Conservation (phyloP, 1,140 invertebrate genomes). For the Dendroctonus ponderosae region DNA sequence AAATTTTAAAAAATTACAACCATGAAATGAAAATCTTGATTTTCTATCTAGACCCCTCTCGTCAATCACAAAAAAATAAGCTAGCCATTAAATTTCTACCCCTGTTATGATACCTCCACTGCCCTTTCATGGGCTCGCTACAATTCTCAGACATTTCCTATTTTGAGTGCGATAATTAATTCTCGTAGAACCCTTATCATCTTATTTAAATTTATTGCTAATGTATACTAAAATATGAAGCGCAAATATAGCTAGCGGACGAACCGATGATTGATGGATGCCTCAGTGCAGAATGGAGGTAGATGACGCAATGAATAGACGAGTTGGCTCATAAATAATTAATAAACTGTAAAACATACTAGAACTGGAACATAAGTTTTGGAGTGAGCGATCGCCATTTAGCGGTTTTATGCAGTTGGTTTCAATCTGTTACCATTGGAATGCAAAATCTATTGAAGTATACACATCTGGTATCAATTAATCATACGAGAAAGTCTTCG, state of each 20-base stretch:
- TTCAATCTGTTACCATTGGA: no score
- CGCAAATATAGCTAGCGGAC: slow-evolving; percentile 17
- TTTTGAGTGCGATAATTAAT: slow-evolving; percentile 13
- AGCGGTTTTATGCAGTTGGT: neutral
- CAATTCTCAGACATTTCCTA: no score
- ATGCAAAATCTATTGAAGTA: no score
- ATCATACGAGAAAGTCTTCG: no score
- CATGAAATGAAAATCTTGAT: no score
- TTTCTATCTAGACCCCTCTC: no score
- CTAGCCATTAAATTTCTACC: no score
- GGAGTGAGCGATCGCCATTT: neutral
- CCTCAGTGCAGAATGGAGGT: slow-evolving; percentile 20
- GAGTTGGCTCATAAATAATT: slow-evolving; percentile 22
- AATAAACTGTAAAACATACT: slow-evolving; percentile 13
- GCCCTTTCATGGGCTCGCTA: no score
- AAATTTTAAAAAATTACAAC: no score
- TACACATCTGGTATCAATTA: no score
- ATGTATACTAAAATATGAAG: slow-evolving; percentile 23
- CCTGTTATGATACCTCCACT: no score
- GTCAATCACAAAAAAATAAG: no score
- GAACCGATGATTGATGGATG: slow-evolving; percentile 21
- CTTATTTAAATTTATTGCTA: slow-evolving; percentile 25
- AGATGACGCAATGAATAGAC: slow-evolving; percentile 10
- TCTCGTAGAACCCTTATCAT: slow-evolving; percentile 6
- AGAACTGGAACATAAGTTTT: slow-evolving; percentile 10